Evolutionary conservation across 1,140 invertebrate species (phyloP).

Genomic region (Drosophila malerkotliana): DNA sequence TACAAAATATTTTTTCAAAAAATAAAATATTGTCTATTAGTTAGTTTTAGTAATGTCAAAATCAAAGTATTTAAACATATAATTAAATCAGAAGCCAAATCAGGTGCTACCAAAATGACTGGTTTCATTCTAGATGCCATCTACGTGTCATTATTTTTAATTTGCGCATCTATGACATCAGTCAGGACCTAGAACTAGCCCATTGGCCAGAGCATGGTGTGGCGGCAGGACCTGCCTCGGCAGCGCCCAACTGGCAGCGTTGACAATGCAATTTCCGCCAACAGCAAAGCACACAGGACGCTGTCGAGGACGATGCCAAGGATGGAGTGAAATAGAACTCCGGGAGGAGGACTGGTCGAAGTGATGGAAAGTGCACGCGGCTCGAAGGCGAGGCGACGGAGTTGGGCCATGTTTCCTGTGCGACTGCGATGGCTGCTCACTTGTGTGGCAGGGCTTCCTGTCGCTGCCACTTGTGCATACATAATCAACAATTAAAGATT

Average conservation of each 20-base stretch:
- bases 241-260: slow-evolving; percentile 54
- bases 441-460: slow-evolving; percentile 39
- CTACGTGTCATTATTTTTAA: slow-evolving; percentile 73
- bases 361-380: slow-evolving; percentile 14
- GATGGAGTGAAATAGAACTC: slow-evolving; percentile 29
- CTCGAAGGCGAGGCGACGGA: neutral
- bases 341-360: slow-evolving; percentile 10
- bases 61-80: neutral
- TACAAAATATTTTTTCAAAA: no score
- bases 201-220: neutral
- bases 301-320: slow-evolving; percentile 18
- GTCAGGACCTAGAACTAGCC: slow-evolving; percentile 1
- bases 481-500: slow-evolving; percentile 78
- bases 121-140: neutral
- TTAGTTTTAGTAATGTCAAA: neutral
- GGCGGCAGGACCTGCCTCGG: slow-evolving; percentile 18
- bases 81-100: neutral
- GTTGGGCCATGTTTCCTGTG: slow-evolving; percentile 53
- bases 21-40: no score
- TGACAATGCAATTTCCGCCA: slow-evolving; percentile 79
- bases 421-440: slow-evolving; percentile 28
- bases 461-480: slow-evolving; percentile 54
- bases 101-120: slow-evolving; percentile 1
- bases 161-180: slow-evolving; percentile 71
- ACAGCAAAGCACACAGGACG: slow-evolving; percentile 55